Conservation (phyloP, 2,888 invertebrate species). For the Hirtodrosophila trivittata region DNA sequence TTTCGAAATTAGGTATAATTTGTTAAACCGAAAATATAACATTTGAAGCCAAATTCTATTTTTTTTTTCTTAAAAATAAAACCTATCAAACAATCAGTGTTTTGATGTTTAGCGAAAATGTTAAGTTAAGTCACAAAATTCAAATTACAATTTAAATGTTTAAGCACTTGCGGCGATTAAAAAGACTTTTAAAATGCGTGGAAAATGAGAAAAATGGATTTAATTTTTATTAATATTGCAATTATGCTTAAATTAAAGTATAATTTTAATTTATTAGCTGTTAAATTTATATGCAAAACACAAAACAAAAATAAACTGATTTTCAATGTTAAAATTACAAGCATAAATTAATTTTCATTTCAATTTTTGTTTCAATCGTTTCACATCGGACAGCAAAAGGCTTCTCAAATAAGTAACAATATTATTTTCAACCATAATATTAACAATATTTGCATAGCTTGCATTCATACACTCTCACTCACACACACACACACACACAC, state of each 20-base stretch:
- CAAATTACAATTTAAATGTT: constrained; percentile 65
- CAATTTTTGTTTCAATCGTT: constrained; percentile 36
- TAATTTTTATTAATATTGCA: constrained; percentile 63
- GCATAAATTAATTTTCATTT: constrained; percentile 60
- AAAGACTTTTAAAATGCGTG: constrained; percentile 70
- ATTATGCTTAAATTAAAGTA: constrained; percentile 70
- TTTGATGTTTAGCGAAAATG: constrained; percentile 52
- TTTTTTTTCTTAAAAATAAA: too few species aligned
- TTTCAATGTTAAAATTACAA: constrained; percentile 75
- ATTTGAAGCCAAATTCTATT: constrained; percentile 58
- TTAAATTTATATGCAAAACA: constrained; percentile 76
- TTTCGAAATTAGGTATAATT: constrained; percentile 61
- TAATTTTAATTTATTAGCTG: constrained; percentile 77
- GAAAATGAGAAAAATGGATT: constrained; percentile 59
- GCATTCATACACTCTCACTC: constrained; percentile 13
- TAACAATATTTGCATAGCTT: too few species aligned
- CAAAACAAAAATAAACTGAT: constrained; percentile 72
- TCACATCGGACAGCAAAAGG: constrained; percentile 67
- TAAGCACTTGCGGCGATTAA: constrained; percentile 79
- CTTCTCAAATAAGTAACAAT: constrained; percentile 49
- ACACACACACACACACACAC: constrained; percentile 20
- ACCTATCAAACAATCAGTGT: too few species aligned
- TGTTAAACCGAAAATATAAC: constrained; percentile 35
- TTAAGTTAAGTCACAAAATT: constrained; percentile 60
- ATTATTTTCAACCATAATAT: constrained; percentile 29